Base-by-base conservation (phyloP, 2,797 vertebrate species). In the Anguilla obscura region DNA sequence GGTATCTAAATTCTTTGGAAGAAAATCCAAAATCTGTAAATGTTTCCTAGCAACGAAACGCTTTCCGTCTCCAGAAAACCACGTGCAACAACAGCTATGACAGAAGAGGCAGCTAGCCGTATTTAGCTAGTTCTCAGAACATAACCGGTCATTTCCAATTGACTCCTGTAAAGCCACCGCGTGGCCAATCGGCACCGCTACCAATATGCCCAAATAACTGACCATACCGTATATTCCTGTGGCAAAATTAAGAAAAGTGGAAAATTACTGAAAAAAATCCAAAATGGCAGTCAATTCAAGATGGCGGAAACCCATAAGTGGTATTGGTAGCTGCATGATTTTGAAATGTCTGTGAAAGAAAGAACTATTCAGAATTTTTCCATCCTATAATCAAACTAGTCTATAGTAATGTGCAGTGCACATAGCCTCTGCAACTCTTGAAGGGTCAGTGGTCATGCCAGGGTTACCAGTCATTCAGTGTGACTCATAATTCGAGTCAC, bases 401-500 rank as follows among this genome's bases (percentile, higher is more conserved):
- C 14, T 56, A 56, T 66, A 66, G 24, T 66, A n/a, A 66, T 66
- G 63, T 66, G 24, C 91, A 90, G 63, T 66, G 24, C 91, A 90
- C 91, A 90, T 87, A 76, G 40, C 93, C 92, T 87, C 12, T 92
- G 92, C 93, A 90, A 89, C 90, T 74, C 71, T 14, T 85, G 93
- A 91, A 93, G 92, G 91, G 92, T 87, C 89, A 88, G 89, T 88
- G 92, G 92, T 95, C 93, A 94, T 90, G 91, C 86, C 45, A 69
- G 91, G 91, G 89, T 87, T 92, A 89, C 80, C 87, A 92, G 88
- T 87, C 3, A 60, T 87, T 54, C 66, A 6, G 84, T 91, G 89
- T 91, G 91, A 86, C 90, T 94, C 92, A 91, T 93, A 90, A 90
- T 89, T 58, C 91, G 90, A 95, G 94, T 95, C 94, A 94, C 90